These are phyloP conservation scores for Rallus crepitans DNA, from an alignment of 2,797 vertebrate genomes.

Conservation along the genomic window DNA sequence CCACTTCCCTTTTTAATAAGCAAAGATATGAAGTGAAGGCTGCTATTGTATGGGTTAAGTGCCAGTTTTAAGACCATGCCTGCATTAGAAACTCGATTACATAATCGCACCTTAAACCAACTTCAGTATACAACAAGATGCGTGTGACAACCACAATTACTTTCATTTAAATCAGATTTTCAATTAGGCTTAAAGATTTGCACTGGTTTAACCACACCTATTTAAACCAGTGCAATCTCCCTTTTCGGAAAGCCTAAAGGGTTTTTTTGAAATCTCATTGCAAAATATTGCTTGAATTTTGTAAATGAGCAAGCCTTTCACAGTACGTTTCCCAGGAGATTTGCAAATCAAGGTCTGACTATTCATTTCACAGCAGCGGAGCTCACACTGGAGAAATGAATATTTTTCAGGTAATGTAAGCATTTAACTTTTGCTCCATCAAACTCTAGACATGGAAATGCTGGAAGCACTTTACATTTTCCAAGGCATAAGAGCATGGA, in stretches of 20 bases:
- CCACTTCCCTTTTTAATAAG: neutral
- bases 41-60: neutral
- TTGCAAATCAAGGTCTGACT: slow-evolving; percentile 50
- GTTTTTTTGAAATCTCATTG: neutral
- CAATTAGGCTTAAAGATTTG: neutral
- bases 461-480: slow-evolving; percentile 45
- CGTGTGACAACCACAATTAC: neutral
- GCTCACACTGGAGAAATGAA: slow-evolving; percentile 36
- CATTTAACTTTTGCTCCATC: slow-evolving; percentile 64
- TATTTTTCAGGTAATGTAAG: slow-evolving; percentile 61
- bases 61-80: neutral
- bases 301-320: slow-evolving; percentile 49
- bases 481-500: neutral
- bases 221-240: neutral
- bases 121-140: neutral
- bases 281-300: slow-evolving; percentile 51
- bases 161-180: slow-evolving; percentile 21
- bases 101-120: neutral
- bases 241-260: slow-evolving; percentile 18
- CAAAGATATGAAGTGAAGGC: neutral
- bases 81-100: neutral
- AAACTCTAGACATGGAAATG: slow-evolving; percentile 27
- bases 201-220: neutral
- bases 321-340: slow-evolving; percentile 54
- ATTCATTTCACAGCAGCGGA: slow-evolving; percentile 34